Evolutionary conservation across 2,888 invertebrate genomes (phyloP), one percentile per base, ranked within the genome.

Genomic region (Oscheius sp.): DNA sequence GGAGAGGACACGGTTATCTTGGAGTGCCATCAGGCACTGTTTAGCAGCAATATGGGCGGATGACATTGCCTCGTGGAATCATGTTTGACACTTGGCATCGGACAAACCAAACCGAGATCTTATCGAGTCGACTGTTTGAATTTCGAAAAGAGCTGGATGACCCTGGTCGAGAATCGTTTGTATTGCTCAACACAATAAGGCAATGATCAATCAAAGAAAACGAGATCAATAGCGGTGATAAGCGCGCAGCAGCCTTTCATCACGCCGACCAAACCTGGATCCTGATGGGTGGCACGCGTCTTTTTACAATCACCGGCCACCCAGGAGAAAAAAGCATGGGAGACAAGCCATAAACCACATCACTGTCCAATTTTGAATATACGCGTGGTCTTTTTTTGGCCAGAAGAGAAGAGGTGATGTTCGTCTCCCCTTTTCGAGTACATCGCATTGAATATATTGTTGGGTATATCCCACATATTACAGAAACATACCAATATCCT

Each of bases 401-500:
- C 5, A 9, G 35, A 35, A 35, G 35, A 9, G 35, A 35, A 35
- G 9, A 3, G 35, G 35, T n/a, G n/a, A n/a, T n/a, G n/a, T n/a
- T n/a, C n/a, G n/a, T n/a, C n/a, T n/a, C n/a, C n/a, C n/a, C n/a
- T n/a, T n/a, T n/a, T n/a, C n/a, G n/a, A n/a, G n/a, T n/a, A n/a
- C n/a, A n/a, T n/a, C n/a, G n/a, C n/a, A n/a, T n/a, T n/a, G n/a
- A n/a, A n/a, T n/a, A n/a, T n/a, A n/a, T n/a, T n/a, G n/a, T n/a
- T n/a, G n/a, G n/a, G n/a, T n/a, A n/a, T n/a, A n/a, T n/a, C n/a
- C n/a, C n/a, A n/a, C n/a, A n/a, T n/a, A n/a, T n/a, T n/a, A n/a
- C n/a, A n/a, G 72, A 70, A 63, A 80, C 80, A 73, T 56, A 81
- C 81, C 77, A 46, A 69, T 64, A 25, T 76, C 66, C 41, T 63